phyloP scores from a whole-genome alignment of 2,888 invertebrate species.

The Acanthosepion esculentum region DNA sequence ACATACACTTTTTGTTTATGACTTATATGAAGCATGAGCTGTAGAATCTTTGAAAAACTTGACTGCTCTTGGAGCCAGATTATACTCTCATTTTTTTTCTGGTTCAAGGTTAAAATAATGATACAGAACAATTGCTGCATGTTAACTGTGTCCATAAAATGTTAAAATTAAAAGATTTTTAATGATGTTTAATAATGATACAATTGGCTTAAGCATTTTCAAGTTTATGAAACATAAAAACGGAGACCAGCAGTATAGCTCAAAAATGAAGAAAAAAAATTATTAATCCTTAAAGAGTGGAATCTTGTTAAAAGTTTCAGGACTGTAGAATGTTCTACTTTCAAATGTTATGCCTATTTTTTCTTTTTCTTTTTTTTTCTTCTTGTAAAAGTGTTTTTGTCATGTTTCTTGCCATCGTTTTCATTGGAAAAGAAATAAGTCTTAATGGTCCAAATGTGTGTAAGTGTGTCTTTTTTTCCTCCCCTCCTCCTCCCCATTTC shows the following conservation, averaged over 20 bases:
- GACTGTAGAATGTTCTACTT: neutral
- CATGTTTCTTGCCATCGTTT: slow-evolving; percentile 13
- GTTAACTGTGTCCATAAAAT: neutral
- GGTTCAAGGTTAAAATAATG: neutral
- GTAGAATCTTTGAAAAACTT: neutral
- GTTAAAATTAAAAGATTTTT: neutral
- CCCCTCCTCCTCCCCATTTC: too few species aligned
- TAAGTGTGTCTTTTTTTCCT: neutral
- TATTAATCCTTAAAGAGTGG: neutral
- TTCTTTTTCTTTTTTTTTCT: neutral
- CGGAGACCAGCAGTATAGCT: neutral
- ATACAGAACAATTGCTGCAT: neutral
- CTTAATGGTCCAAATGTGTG: neutral
- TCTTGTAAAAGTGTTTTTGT: neutral
- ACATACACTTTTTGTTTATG: too few species aligned
- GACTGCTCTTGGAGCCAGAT: neutral
- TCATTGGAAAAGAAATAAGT: neutral
- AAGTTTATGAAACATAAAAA: neutral
- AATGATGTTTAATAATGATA: neutral
- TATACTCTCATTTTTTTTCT: neutral
- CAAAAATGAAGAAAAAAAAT: neutral
- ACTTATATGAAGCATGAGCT: neutral
- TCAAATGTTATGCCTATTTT: neutral
- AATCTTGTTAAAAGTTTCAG: neutral
- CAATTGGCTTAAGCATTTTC: neutral